A percentile compares a stretch with the other conserved stretches of the same genome.
Evolutionary conservation across 1,140 invertebrate species (phyloP).

Genomic region (Monomorium pharaonis): DNA sequence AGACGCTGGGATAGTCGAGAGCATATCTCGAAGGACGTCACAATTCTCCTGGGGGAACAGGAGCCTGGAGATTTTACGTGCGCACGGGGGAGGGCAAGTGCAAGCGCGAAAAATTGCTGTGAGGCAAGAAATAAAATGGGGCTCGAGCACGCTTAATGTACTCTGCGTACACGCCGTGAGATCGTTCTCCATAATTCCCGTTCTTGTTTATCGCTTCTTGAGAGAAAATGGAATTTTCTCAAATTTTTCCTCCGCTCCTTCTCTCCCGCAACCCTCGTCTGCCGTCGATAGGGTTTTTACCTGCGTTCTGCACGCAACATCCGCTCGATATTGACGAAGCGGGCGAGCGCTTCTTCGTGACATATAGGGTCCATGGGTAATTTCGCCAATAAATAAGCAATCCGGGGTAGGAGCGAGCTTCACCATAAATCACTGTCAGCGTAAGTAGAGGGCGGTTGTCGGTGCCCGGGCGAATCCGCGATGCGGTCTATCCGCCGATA

Average conservation of each 20-base stretch:
- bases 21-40: slow-evolving; percentile 33
- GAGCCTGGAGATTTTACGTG: slow-evolving; percentile 46
- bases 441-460: slow-evolving; percentile 81
- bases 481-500: slow-evolving; percentile 76
- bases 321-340: neutral
- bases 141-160: neutral
- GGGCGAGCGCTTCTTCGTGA: neutral
- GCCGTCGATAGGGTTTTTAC: slow-evolving; percentile 5
- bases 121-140: slow-evolving; percentile 8
- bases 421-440: slow-evolving; percentile 80
- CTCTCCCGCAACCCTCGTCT: neutral
- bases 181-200: neutral
- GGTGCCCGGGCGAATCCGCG: slow-evolving; percentile 59
- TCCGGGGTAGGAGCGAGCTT: slow-evolving; percentile 38
- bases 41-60: too few species aligned
- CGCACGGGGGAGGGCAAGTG: neutral
- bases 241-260: neutral
- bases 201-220: slow-evolving; percentile 11
- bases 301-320: neutral
- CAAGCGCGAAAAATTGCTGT: slow-evolving; percentile 20
- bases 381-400: slow-evolving; percentile 70
- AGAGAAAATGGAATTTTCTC: slow-evolving; percentile 14
- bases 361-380: slow-evolving; percentile 18
- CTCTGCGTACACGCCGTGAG: neutral
- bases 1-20: slow-evolving; percentile 69